These are phyloP conservation scores for Eristalis tenax DNA, from an alignment of 2,888 invertebrate species.

Conservation along the genomic window DNA sequence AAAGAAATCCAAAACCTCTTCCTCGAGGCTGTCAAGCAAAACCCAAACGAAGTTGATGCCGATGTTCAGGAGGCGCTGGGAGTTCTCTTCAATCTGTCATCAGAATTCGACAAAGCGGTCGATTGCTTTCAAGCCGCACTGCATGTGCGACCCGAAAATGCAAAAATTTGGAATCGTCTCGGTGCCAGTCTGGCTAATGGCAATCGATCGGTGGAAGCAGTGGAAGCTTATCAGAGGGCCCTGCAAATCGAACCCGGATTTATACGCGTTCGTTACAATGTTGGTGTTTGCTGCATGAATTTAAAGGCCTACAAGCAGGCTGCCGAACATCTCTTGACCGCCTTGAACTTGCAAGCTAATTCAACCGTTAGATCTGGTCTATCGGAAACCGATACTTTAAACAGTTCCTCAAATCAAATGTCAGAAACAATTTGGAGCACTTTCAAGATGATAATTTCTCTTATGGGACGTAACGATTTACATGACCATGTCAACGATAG, in stretches of 20 bases:
- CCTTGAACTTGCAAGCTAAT: slow-evolving; percentile 93
- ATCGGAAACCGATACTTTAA: slow-evolving; percentile 82
- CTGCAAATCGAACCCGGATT: slow-evolving; percentile 96
- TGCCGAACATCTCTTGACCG: slow-evolving; percentile 96
- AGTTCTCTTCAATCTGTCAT: slow-evolving; percentile 95
- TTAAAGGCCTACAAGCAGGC: slow-evolving; percentile 96
- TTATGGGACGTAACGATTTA: slow-evolving; percentile 88
- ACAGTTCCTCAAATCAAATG: slow-evolving; percentile 83
- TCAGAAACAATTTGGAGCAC: slow-evolving; percentile 98
- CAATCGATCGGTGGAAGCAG: slow-evolving; percentile 96
- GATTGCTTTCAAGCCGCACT: slow-evolving; percentile 97
- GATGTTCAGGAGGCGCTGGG: slow-evolving; percentile 97
- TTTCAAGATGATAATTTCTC: slow-evolving; percentile 91
- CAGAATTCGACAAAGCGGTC: slow-evolving; percentile 97
- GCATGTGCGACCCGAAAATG: slow-evolving; percentile 88
- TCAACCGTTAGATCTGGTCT: slow-evolving; percentile 83
- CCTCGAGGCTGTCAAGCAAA: slow-evolving; percentile 89
- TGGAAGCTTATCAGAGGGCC: slow-evolving; percentile 96
- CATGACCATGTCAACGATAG: slow-evolving; percentile 84
- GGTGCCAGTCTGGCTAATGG: slow-evolving; percentile 99
- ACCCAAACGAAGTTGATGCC: slow-evolving; percentile 89
- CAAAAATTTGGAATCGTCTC: slow-evolving; percentile 97
- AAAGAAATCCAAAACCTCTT: slow-evolving; percentile 88
- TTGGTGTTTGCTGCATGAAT: slow-evolving; percentile 98
- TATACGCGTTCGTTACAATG: slow-evolving; percentile 97